phyloP scores from a whole-genome alignment of 2,113 vertebrate genomes.

The Trogon melanurus region DNA sequence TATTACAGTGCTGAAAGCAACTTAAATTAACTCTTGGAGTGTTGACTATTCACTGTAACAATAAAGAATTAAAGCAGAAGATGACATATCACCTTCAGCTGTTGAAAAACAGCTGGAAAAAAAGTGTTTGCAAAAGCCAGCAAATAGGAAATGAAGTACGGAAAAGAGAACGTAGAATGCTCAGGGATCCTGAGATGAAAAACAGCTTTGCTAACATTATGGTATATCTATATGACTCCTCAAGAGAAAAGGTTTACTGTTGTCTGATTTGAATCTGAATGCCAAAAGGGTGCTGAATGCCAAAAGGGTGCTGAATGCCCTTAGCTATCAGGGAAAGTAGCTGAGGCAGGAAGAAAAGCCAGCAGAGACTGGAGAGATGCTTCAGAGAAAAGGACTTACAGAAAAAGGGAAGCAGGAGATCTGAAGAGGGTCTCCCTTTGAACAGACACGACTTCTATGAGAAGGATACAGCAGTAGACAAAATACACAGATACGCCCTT shows the following conservation, averaged over 20 bases:
- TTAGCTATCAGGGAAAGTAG: background rate
- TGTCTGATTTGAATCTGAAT: background rate
- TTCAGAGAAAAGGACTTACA: background rate
- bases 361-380: background rate
- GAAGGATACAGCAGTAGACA: background rate
- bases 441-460: background rate
- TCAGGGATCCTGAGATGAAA: background rate
- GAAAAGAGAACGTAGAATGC: background rate
- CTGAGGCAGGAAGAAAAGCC: background rate
- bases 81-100: background rate
- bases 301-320: background rate
- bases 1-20: background rate
- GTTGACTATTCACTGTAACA: background rate
- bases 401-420: background rate
- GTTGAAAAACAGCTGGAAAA: background rate
- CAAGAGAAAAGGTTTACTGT: background rate
- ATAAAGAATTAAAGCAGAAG: background rate
- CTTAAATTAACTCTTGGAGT: background rate
- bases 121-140: background rate
- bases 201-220: background rate
- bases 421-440: background rate
- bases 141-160: background rate
- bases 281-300: background rate
- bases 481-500: background rate
- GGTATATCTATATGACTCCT: background rate